These are phyloP conservation scores for Conchocele bisecta DNA, from an alignment of 2,888 invertebrate species.

Conservation along the genomic window DNA sequence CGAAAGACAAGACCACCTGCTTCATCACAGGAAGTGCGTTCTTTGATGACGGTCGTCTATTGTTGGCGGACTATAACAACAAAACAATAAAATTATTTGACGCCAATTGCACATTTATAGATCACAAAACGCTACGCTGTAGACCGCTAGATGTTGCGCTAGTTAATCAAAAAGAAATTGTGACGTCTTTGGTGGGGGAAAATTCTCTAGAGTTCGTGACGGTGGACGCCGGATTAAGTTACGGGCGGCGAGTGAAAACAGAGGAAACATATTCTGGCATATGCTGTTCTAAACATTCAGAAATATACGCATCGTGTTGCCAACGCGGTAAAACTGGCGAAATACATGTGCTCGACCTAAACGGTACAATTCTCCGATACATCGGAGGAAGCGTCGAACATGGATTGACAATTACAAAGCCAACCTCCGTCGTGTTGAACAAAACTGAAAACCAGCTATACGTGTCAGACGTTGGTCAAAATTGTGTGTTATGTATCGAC, in stretches of 20 bases:
- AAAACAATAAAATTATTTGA: slow-evolving; percentile 29
- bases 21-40: slow-evolving; percentile 26
- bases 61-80: slow-evolving; percentile 33
- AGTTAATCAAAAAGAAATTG: slow-evolving; percentile 4
- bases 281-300: background rate
- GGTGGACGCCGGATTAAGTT: background rate
- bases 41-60: slow-evolving; percentile 18
- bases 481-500: slow-evolving; percentile 23
- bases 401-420: background rate
- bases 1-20: slow-evolving; percentile 30
- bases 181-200: slow-evolving; percentile 22
- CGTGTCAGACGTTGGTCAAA: slow-evolving; percentile 18
- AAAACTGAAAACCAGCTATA: background rate
- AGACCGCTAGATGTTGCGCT: slow-evolving; percentile 25
- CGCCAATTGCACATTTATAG: slow-evolving; percentile 9
- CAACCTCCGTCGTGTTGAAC: slow-evolving; percentile 3
- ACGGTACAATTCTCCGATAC: slow-evolving; percentile 7
- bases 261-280: slow-evolving; percentile 9
- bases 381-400: background rate
- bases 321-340: slow-evolving; percentile 16
- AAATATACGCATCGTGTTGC: slow-evolving; percentile 8
- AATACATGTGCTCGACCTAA: slow-evolving; percentile 19
- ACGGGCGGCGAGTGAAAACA: slow-evolving; percentile 13
- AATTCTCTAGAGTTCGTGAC: slow-evolving; percentile 9
- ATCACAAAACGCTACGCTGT: slow-evolving; percentile 6